Evolutionary conservation across 2,888 invertebrate genomes (phyloP), one percentile per base, ranked within the genome.

Genomic region (Drosophila mercatorum): DNA sequence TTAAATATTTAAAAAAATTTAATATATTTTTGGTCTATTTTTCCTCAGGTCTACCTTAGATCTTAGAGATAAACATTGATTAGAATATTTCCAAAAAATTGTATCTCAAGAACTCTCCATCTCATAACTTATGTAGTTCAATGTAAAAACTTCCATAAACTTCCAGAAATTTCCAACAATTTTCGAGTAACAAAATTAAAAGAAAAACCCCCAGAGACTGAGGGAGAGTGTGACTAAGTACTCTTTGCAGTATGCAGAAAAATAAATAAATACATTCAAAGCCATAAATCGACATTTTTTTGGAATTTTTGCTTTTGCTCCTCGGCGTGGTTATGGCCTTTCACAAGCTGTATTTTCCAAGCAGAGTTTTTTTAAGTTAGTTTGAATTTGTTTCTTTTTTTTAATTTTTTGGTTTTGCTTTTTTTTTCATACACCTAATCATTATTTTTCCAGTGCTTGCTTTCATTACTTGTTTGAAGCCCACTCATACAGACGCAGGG

Each of bases 401-500:
- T 40, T 22, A 22, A 1, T 22, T 22, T 22, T 22, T 22, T 22
- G 2, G n/a, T 28, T 47, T 28, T 14, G 0, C 14, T 26, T 28
- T 26, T 47, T 49, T 51, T 34, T 80, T 76, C 68, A 68, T 67
- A 70, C 67, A 74, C 79, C 75, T 78, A 83, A 85, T 83, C 85
- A 89, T 87, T 89, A 77, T 74, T 83, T 84, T 84, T 89, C 78
- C 83, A 88, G 78, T 76, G 72, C 75, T 81, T 78, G 88, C 90
- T 88, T 90, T 87, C 81, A 78, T 88, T 84, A 85, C 88, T 78
- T 72, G 82, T 74, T 80, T 80, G 53, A 47, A 58, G 60, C 68
- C 14, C 55, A 65, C 69, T 57, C 57, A 68, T 38, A 69, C 64
- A 60, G 28, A 60, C 11, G 40, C 46, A 49, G 28, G 5, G 26